A percentile compares a stretch with the other conserved stretches of the same genome.
Conservation (phyloP, 2,888 invertebrate species). For the Hedychridium roseum region DNA sequence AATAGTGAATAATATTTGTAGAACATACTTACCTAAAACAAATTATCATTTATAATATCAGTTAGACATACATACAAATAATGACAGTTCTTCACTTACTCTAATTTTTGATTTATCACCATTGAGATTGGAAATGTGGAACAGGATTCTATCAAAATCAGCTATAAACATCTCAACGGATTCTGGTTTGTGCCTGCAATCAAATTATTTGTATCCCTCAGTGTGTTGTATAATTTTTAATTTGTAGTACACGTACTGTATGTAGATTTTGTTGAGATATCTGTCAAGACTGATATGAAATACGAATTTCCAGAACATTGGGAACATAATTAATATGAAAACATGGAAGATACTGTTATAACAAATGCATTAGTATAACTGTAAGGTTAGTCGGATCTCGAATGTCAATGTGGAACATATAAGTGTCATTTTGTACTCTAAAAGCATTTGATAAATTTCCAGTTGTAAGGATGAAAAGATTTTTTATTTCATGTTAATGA, state of each 20-base stretch:
- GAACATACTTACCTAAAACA: slow-evolving; percentile 90
- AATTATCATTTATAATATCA: slow-evolving; percentile 12
- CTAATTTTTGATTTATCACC: slow-evolving; percentile 97
- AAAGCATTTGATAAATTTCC: too few species aligned
- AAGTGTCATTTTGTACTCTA: too few species aligned
- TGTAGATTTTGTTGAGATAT: too few species aligned
- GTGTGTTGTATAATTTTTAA: too few species aligned
- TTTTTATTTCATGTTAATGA: too few species aligned
- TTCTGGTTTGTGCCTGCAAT: slow-evolving; percentile 90
- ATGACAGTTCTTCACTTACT: slow-evolving; percentile 69
- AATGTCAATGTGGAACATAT: too few species aligned
- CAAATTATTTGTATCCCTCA: slow-evolving; percentile 2
- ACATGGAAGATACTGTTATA: too few species aligned
- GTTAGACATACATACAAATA: slow-evolving; percentile 1
- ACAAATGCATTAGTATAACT: too few species aligned
- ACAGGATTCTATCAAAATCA: slow-evolving; percentile 99
- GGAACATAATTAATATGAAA: slow-evolving; percentile 17
- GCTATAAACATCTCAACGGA: slow-evolving; percentile 93
- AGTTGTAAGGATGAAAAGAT: too few species aligned
- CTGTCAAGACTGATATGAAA: neutral
- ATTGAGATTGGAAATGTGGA: slow-evolving; percentile 97
- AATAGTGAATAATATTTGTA: slow-evolving; percentile 98
- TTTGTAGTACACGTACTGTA: too few species aligned
- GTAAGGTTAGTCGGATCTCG: too few species aligned
- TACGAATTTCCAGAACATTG: slow-evolving; percentile 8